A percentile compares a stretch with the other conserved stretches of the same genome.
These are phyloP conservation scores for Bellardia bayeri DNA, from an alignment of 2,888 invertebrate species.

Conservation along the genomic window DNA sequence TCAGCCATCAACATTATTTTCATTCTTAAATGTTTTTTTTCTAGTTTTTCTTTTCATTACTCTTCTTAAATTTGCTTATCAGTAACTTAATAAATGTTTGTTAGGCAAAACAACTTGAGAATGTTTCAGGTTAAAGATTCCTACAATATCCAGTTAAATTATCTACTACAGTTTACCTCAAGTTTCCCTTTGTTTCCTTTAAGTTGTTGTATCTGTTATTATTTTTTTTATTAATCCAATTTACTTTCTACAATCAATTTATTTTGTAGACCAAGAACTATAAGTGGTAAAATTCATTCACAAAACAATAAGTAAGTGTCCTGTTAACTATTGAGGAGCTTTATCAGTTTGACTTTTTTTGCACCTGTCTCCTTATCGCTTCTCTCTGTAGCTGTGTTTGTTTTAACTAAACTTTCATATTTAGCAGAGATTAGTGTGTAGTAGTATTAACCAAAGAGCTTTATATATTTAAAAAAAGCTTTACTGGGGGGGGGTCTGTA, in stretches of 20 bases:
- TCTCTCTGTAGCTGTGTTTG: not conserved
- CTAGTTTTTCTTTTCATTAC: not conserved
- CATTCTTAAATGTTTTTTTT: not conserved
- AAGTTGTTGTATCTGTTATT: not conserved
- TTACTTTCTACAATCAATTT: too few relatives aligned
- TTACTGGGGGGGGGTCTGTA: too few relatives aligned
- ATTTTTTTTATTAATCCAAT: too few relatives aligned
- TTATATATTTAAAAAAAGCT: too few relatives aligned
- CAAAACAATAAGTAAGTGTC: not conserved
- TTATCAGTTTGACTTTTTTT: not conserved
- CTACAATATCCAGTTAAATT: constrained; percentile 15
- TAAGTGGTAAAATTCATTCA: not conserved
- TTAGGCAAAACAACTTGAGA: not conserved
- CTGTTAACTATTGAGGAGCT: not conserved
- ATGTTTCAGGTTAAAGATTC: not conserved
- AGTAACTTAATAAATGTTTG: not conserved
- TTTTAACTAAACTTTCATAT: not conserved
- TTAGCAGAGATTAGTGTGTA: too few relatives aligned
- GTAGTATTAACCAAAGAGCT: too few relatives aligned
- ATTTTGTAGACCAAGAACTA: not conserved
- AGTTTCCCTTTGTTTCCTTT: constrained; percentile 9
- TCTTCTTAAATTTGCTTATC: not conserved
- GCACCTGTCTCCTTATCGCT: not conserved
- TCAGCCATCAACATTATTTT: not conserved
- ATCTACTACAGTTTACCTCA: constrained; percentile 12